Base-by-base conservation (phyloP, 2,113 vertebrate species). In the Perccottus glenii region DNA sequence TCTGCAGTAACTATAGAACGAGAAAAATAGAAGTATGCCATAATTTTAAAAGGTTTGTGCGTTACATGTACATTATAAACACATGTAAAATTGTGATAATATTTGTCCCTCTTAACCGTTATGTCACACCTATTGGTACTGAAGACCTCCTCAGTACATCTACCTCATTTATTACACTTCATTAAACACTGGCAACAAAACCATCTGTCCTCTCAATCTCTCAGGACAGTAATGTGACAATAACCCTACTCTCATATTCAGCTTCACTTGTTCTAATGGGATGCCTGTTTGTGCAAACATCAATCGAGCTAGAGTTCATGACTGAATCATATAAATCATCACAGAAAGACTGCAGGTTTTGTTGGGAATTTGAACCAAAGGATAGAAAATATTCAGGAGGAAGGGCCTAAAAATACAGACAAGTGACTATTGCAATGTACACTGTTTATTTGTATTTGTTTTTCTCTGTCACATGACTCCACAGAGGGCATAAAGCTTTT, bases 241-340 rank as follows among this genome's bases (percentile, higher is more conserved):
- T 87, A 90, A 88, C 82, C 88, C 84, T 27, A 88, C 76, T 75
- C 79, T 83, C 67, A 64, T 78, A 78, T 88, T 85, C 76, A 83
- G 66, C 58, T 77, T 75, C 85, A 87, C 84, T 89, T 81, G 78
- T 80, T 77, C 73, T 89, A 85, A 89, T 90, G 71, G 84, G 76
- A 77, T 70, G 72, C 75, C 83, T 81, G 75, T 83, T 81, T 81
- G 78, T 80, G 83, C 83, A 85, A 87, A 83, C 85, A 85, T 84
- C 77, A 75, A 59, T 82, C 40, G 62, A 67, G 75, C 88, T 84
- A 78, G 77, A 71, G 66, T 61, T 71, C 66, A 79, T 75, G 77
- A 67, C 67, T 70, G 73, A 62, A 72, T 77, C 64, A 66, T 70
- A 27, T 1, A 27, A 27, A 27, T 27, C 19, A 27, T 27, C 19